phyloP scores from a whole-genome alignment of 2,888 invertebrate species.

The Abscondita cerata region DNA sequence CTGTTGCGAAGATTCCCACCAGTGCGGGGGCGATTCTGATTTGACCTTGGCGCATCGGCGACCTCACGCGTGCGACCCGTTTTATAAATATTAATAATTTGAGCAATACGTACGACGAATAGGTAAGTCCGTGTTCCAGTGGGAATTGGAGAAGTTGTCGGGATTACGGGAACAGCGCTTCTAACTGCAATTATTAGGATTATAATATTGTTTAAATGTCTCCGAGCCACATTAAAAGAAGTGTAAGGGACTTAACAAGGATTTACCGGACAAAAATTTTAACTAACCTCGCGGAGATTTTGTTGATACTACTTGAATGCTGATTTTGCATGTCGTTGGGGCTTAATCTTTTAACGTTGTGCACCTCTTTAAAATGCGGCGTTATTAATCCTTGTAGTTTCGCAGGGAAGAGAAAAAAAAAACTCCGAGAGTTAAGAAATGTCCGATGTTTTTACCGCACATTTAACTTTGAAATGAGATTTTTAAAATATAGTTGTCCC shows the following conservation, averaged over 20 bases:
- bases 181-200: constrained; percentile 60
- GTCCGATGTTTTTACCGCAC: constrained; percentile 16
- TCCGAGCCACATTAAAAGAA: constrained; percentile 53
- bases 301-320: constrained; percentile 27
- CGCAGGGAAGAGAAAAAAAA: neutral
- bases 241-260: constrained; percentile 37
- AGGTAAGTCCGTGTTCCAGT: constrained; percentile 27
- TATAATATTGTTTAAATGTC: constrained; percentile 61
- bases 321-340: constrained; percentile 29
- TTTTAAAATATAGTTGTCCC: constrained; percentile 25
- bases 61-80: too few relatives aligned
- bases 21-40: too few relatives aligned
- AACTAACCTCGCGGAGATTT: constrained; percentile 31
- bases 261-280: constrained; percentile 34
- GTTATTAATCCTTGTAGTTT: constrained; percentile 5
- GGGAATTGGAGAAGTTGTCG: constrained; percentile 35
- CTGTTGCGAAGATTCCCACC: too few relatives aligned
- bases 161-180: constrained; percentile 46
- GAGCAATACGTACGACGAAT: constrained; percentile 18
- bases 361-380: constrained; percentile 11
- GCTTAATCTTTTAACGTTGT: constrained; percentile 20
- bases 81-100: constrained; percentile 12
- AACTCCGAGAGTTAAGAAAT: constrained; percentile 12
- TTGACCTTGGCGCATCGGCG: too few relatives aligned
- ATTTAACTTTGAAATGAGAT: constrained; percentile 21